Evolutionary conservation across 2,888 invertebrate genomes (phyloP), one percentile per base, ranked within the genome.

Genomic region (Parnassius apollo): DNA sequence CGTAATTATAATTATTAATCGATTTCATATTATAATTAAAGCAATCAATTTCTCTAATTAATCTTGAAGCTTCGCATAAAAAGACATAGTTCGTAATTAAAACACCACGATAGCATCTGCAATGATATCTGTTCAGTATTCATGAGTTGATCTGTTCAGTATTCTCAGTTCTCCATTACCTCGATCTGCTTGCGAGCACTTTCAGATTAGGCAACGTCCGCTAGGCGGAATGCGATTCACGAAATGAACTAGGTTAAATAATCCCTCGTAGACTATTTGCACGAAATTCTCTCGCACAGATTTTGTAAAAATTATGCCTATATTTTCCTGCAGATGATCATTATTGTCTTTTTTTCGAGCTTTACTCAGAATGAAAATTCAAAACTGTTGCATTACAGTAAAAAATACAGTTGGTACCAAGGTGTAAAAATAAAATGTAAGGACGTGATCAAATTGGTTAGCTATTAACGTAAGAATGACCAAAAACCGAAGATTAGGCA

Each of bases 151-250:
- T 35, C 35, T 35, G 35, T 35, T 35, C 35, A 35, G 35, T 75
- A 77, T 75, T 73, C 75, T 71, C 76, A 75, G 77, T 77, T 77
- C 81, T 79, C 82, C 81, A 86, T 87, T 59, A 58, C 48, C 73
- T 76, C 79, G 83, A 86, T 86, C 82, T 85, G 81, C 77, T 83
- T 73, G 78, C 80, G 76, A 87, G 83, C 85, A 84, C 84, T 86
- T 85, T 84, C 77, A 77, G 85, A 86, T 88, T 87, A 86, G 81
- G 81, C 75, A 72, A 73, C 72, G 71, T 68, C 66, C 59, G 57
- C 65, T 61, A 54, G 55, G 12, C 50, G 55, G 64, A 66, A 64
- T 67, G 67, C 67, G 57, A 65, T 64, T 59, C 55, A 75, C 71
- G 68, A 80, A 81, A 82, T 81, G 81, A 81, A 82, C 78, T 77